These are phyloP conservation scores for Megalopta genalis DNA, from an alignment of 1,140 invertebrate genomes.

Conservation along the genomic window DNA sequence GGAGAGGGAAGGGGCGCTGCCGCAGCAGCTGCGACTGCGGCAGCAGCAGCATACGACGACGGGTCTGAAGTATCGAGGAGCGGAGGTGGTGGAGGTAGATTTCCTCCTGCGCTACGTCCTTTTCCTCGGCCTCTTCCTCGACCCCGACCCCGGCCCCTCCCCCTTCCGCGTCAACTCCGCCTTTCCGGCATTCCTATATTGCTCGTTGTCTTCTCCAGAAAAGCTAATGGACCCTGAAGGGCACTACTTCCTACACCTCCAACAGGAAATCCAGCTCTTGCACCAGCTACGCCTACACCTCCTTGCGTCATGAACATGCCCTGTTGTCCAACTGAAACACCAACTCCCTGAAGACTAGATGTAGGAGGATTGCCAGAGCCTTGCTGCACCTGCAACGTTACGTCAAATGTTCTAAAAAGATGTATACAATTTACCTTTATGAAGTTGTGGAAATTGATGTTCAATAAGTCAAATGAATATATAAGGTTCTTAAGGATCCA, in stretches of 20 bases:
- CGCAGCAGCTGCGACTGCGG: conserved; percentile 69
- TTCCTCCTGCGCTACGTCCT: conserved; percentile 76
- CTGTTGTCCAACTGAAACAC: conserved; percentile 77
- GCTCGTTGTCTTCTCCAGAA: conserved; percentile 86
- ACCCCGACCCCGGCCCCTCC: conserved; percentile 82
- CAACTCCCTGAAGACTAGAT: conserved; percentile 74
- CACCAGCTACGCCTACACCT: conserved; percentile 60
- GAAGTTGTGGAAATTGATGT: background rate
- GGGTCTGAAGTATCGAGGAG: conserved; percentile 76
- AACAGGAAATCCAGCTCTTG: conserved; percentile 68
- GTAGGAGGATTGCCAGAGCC: conserved; percentile 66
- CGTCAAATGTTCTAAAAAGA: conserved; percentile 7
- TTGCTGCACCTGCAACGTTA: conserved; percentile 74
- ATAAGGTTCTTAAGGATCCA: no score
- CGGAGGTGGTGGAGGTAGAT: conserved; percentile 67
- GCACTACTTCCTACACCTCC: conserved; percentile 75
- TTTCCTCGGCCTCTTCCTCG: conserved; percentile 81
- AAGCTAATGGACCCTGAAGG: conserved; percentile 85
- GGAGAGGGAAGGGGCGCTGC: conserved; percentile 78
- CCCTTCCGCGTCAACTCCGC: conserved; percentile 83
- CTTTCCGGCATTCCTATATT: conserved; percentile 86
- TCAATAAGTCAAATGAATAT: background rate
- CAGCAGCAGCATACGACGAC: conserved; percentile 74
- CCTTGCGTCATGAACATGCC: conserved; percentile 76
- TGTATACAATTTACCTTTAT: background rate